phyloP scores from a whole-genome alignment of 2,888 invertebrate species.

The Monochamus alternatus region DNA sequence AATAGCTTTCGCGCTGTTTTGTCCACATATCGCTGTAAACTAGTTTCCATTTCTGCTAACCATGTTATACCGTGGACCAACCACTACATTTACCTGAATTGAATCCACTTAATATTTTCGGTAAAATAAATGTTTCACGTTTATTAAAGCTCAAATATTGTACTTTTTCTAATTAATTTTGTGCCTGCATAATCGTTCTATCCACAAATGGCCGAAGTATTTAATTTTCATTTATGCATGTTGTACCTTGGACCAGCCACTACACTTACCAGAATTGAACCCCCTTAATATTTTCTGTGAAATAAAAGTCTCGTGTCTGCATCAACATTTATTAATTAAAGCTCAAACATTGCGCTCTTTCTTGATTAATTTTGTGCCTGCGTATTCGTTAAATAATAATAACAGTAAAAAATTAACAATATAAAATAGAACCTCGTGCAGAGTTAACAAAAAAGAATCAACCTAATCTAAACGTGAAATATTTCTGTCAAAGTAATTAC shows the following conservation, averaged over 20 bases:
- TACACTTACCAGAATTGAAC: neutral
- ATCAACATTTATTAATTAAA: conserved; percentile 53
- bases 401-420: conserved; percentile 22
- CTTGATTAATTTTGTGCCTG: conserved; percentile 37
- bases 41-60: no score
- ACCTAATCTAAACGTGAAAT: conserved; percentile 2
- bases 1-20: no score
- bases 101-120: no score
- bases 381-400: conserved; percentile 27
- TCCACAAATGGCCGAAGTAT: no score
- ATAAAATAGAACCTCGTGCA: conserved; percentile 11
- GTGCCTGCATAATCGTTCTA: conserved; percentile 19
- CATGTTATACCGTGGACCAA: no score
- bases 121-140: conserved; percentile 31
- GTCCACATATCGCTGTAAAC: no score
- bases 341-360: conserved; percentile 48
- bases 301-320: conserved; percentile 16
- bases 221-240: no score
- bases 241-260: no score
- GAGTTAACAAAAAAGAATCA: neutral
- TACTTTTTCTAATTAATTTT: conserved; percentile 39
- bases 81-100: neutral
- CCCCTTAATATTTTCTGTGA: neutral
- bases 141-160: conserved; percentile 50
- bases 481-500: neutral